Base-by-base conservation (phyloP, 2,797 vertebrate species). In the Myotis findleyi region DNA sequence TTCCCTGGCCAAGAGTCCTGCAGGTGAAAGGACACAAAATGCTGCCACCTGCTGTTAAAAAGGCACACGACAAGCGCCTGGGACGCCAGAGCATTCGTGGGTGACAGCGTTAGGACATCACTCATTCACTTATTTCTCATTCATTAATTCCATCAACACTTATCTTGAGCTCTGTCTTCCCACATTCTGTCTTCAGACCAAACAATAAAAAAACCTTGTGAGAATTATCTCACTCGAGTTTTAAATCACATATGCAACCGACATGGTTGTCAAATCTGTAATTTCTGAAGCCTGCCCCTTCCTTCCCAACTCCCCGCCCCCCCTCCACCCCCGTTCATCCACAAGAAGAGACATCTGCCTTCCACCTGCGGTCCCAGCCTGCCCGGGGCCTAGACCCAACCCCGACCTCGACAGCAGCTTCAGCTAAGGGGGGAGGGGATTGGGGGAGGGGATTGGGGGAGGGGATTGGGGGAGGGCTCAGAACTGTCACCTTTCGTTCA, bases 351-450 rank as follows among this genome's bases (percentile, higher is more conserved):
- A 20, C 12, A 2, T 18, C 20, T 53, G 38, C 38, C 68, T 41
- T 17, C 38, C 53, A 12, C 55, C 18, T 33, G 23, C 0, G 12
- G 25, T 6, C 33, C 5, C 8, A 20, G 55, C 5, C 33, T 2
- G 9, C 51, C 44, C 16, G 1, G 21, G 0, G 11, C 55, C 36
- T 4, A 57, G 73, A 51, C 36, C 25, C 11, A 57, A 30, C 16
- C 17, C 27, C 3, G 25, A 36, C 16, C 2, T 1, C 1, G 6
- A 21, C 5, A 21, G 20, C 36, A 5, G 21, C 71, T n/a, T 38
- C 7, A 7, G 77, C 17, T 23, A 7, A 2, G 20, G 2, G 7
- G 5, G n/a, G 55, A 0, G 23, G 23, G 9, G 23, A n/a, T n/a
- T n/a, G 49, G 10, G 3, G 21, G 55, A 21, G 44, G 44, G 44